Base-by-base conservation (phyloP, 1,140 invertebrate genomes). In the Apocrypta bakeri region DNA sequence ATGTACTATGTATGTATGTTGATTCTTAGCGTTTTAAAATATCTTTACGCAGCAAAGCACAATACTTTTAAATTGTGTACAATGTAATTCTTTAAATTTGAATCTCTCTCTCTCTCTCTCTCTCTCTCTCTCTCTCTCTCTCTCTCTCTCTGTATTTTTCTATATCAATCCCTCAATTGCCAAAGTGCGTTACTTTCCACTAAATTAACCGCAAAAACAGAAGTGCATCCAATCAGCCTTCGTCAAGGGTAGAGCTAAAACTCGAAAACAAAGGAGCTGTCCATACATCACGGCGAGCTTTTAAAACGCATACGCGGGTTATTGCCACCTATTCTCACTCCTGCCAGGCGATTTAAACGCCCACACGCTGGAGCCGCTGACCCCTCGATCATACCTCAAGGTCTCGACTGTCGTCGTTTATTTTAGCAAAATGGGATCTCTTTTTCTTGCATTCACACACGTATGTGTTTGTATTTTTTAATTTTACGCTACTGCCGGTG, bases 381-480 rank as follows among this genome's bases (percentile, higher is more conserved):
- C 76, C 82, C n/a, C 33, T 40, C 68, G 71, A 75, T 31, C 69
- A 79, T 56, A 77, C 64, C 33, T 64, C 68, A 78, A 82, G 75
- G 81, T 71, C 74, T 4, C 63, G 12, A 11, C 25, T 8, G 27
- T 12, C 9, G 25, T 66, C 63, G 63, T 29, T 66, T 66, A 66
- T 66, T 66, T 66, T 71, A 37, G 21, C 40, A 17, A 17, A 66
- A 56, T 24, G 24, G 33, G 12, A 63, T 25, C 14, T 12, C 33
- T 66, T 40, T 2, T 33, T 24, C 6, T 69, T 69, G 24, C 76
- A 1, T n/a, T n/a, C 0, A 4, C 21, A 25, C 33, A 9, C 33
- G 33, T 37, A 37, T n/a, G n/a, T n/a, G n/a, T n/a, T 9, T 25
- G 0, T 25, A 1, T 71, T 27, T 27, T 24, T 56, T 56, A 7